A percentile compares a stretch with the other conserved stretches of the same genome.
Conservation (phyloP, 2,113 vertebrate genomes). For the Elachura formosa region DNA sequence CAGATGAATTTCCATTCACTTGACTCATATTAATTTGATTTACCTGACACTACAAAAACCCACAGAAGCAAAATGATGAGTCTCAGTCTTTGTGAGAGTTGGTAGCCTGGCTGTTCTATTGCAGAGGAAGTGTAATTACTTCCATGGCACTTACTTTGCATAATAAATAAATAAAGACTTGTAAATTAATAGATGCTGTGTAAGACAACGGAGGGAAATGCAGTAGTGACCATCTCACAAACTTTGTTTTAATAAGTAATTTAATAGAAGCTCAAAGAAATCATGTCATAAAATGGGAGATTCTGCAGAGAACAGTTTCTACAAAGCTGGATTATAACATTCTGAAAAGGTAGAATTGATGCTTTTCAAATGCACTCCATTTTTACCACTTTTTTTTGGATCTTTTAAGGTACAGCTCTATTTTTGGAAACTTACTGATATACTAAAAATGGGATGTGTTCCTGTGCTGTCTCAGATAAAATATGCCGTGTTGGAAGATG, state of each 20-base stretch:
- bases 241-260: not conserved
- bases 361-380: not conserved
- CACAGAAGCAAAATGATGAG: not conserved
- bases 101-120: not conserved
- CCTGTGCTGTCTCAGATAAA: not conserved
- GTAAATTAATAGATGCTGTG: not conserved
- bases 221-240: not conserved
- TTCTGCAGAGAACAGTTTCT: not conserved
- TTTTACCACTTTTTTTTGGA: not conserved
- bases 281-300: not conserved
- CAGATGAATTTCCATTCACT: not conserved
- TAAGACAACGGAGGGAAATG: not conserved
- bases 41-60: not conserved
- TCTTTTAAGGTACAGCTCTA: not conserved
- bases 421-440: not conserved
- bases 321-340: not conserved
- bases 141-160: not conserved
- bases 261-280: not conserved
- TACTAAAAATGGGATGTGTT: conserved; percentile 1
- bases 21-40: not conserved
- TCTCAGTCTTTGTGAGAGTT: not conserved
- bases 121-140: not conserved
- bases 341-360: not conserved
- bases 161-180: not conserved
- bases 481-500: conserved; percentile 15